These are phyloP conservation scores for Homarus americanus DNA, from an alignment of 1,140 invertebrate genomes.

Conservation along the genomic window DNA sequence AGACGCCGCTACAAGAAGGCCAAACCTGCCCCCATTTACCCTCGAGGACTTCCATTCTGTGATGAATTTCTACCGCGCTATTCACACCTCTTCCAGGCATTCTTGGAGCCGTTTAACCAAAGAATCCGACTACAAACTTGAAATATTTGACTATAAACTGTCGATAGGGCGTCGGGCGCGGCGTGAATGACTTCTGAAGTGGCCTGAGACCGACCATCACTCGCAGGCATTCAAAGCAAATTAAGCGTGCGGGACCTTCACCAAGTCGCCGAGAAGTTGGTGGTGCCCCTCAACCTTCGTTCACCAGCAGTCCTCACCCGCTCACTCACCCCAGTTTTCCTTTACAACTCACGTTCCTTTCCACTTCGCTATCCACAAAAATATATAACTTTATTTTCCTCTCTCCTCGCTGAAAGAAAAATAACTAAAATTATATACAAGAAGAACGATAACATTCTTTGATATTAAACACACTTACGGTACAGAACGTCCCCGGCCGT, in stretches of 20 bases:
- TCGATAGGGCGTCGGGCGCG: not conserved
- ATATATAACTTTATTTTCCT: too few relatives aligned
- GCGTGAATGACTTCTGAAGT: not conserved
- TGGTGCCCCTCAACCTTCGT: not conserved
- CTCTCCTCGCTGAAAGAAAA: too few relatives aligned
- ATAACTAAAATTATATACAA: too few relatives aligned
- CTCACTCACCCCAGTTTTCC: not conserved
- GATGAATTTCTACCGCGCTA: not conserved
- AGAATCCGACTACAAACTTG: not conserved
- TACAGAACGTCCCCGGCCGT: too few relatives aligned
- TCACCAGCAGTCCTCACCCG: not conserved
- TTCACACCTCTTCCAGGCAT: conserved; percentile 19
- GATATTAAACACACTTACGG: too few relatives aligned
- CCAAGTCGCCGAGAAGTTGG: not conserved
- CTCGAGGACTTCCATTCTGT: not conserved
- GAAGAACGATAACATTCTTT: too few relatives aligned
- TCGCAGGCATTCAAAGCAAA: not conserved
- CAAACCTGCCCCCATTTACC: not conserved
- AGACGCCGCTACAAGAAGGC: too few relatives aligned
- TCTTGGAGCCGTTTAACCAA: not conserved
- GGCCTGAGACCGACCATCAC: not conserved
- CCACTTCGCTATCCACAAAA: too few relatives aligned
- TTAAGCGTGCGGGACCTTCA: conserved; percentile 1
- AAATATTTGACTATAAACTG: conserved; percentile 8
- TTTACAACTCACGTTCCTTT: not conserved